Percentiles rank a stretch among this genome's conserved stretches.
Evolutionary conservation across 2,888 invertebrate genomes (phyloP).

Genomic region (Molorchus minor): DNA sequence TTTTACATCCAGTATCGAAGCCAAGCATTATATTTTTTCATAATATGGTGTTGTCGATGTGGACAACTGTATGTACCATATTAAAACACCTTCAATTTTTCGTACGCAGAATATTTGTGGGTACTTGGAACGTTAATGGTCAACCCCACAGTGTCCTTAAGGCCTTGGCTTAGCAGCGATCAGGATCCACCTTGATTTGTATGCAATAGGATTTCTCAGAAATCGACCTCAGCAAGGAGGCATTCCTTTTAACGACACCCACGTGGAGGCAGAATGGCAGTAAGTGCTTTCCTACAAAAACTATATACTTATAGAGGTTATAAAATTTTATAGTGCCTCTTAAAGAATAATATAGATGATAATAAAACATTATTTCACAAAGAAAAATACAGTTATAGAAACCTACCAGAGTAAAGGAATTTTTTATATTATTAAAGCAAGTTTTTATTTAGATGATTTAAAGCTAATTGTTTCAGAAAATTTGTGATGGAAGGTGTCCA

Average conservation of each 20-base stretch:
- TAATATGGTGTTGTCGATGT: no score
- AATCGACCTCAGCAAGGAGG: constrained; percentile 94
- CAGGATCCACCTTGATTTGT: constrained; percentile 90
- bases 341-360: no score
- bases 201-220: constrained; percentile 97
- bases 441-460: not conserved
- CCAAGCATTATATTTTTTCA: no score
- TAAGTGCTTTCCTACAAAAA: constrained; percentile 56
- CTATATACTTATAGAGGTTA: not conserved
- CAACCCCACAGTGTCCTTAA: constrained; percentile 78
- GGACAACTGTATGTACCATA: no score
- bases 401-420: no score
- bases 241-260: constrained; percentile 95
- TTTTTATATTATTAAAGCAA: no score
- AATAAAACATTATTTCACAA: no score
- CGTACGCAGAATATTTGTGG: constrained; percentile 67
- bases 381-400: no score
- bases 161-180: constrained; percentile 83
- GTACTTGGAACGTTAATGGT: constrained; percentile 99
- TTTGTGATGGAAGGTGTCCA: constrained; percentile 82
- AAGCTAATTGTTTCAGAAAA: constrained; percentile 63
- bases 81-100: not conserved
- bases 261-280: constrained; percentile 93
- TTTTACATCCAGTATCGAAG: no score
- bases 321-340: no score